These are phyloP conservation scores for Sporophila hypoxantha DNA, from an alignment of 2,113 vertebrate genomes.

Conservation along the genomic window DNA sequence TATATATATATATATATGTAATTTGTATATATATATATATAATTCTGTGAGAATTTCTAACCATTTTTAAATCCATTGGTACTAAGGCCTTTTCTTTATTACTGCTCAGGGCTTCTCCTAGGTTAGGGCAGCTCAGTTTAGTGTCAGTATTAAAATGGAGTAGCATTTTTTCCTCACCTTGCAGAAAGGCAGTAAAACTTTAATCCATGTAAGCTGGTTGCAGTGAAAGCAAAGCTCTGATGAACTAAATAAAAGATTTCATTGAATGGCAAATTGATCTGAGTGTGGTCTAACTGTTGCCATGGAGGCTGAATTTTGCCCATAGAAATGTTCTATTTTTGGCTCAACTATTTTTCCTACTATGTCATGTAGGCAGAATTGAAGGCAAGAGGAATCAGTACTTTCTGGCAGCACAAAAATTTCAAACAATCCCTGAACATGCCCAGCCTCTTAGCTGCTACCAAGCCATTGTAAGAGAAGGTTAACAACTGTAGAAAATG, in stretches of 20 bases:
- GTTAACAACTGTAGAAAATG: not conserved
- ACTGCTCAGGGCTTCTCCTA: not conserved
- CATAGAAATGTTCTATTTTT: not conserved
- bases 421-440: not conserved
- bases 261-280: not conserved
- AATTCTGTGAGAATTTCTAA: not conserved
- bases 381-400: not conserved
- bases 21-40: not conserved
- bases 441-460: not conserved
- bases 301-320: slow-evolving; percentile 7
- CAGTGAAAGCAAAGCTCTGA: not conserved
- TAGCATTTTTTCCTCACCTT: not conserved
- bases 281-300: not conserved
- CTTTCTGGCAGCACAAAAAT: not conserved
- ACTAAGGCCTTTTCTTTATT: not conserved
- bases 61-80: not conserved
- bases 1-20: too few species aligned
- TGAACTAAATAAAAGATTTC: not conserved
- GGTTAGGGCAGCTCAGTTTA: not conserved
- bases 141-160: not conserved
- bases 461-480: not conserved
- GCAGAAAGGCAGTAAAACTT: not conserved
- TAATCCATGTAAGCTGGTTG: not conserved
- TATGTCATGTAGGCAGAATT: not conserved
- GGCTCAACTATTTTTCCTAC: not conserved